Evolutionary conservation across 2,888 invertebrate species (phyloP).

Genomic region (Lycaena phlaeas): DNA sequence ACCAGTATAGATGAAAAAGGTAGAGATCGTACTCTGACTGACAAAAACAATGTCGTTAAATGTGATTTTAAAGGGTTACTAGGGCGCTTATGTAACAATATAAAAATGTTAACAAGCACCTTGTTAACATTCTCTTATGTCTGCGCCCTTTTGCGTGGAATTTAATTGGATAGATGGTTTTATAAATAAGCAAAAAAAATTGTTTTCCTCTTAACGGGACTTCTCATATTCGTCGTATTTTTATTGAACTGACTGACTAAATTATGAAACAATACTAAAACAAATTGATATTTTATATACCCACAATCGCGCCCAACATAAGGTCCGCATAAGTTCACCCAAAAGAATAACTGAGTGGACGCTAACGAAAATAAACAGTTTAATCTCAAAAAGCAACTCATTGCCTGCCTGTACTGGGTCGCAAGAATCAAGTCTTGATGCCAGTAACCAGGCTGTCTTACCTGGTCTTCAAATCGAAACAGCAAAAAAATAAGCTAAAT

Average conservation of each 20-base stretch:
- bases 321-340: too few relatives aligned
- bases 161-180: constrained; percentile 10
- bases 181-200: constrained; percentile 6
- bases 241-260: neutral
- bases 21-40: neutral
- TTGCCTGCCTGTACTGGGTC: too few relatives aligned
- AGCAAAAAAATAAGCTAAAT: too few relatives aligned
- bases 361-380: too few relatives aligned
- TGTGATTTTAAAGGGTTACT: constrained; percentile 4
- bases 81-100: constrained; percentile 19
- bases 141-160: constrained; percentile 11
- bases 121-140: constrained; percentile 34
- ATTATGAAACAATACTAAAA: neutral
- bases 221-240: neutral
- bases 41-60: constrained; percentile 1
- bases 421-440: too few relatives aligned
- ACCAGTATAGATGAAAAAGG: too few relatives aligned
- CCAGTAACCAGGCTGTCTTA: too few relatives aligned
- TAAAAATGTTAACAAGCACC: constrained; percentile 66
- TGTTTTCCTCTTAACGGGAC: constrained; percentile 13
- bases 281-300: neutral
- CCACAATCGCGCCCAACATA: too few relatives aligned
- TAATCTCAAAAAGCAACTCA: too few relatives aligned
- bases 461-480: too few relatives aligned
- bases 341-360: too few relatives aligned